Conservation (phyloP, 1,140 invertebrate genomes). For the Drosophila asahinai region DNA sequence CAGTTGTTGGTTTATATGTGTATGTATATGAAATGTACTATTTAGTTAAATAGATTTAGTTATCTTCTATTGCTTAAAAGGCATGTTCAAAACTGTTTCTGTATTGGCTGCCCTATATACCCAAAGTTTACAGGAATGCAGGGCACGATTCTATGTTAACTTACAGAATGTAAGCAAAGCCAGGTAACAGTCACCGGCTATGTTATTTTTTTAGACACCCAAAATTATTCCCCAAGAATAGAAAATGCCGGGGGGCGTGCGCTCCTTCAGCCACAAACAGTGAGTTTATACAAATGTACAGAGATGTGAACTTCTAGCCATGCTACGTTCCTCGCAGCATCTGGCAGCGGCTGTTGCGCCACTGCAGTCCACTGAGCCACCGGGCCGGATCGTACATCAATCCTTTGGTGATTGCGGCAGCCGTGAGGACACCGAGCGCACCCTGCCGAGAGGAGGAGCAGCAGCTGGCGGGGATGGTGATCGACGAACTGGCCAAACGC, state of each 20-base stretch:
- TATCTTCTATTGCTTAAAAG: no score
- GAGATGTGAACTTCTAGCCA: constrained; percentile 11
- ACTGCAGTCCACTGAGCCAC: constrained; percentile 3
- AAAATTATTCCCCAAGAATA: neutral
- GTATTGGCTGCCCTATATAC: neutral
- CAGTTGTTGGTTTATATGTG: no score
- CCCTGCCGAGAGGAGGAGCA: constrained; percentile 28
- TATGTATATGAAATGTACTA: no score
- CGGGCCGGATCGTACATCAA: constrained; percentile 12
- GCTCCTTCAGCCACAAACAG: constrained; percentile 14
- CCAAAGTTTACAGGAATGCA: neutral
- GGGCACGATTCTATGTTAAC: neutral
- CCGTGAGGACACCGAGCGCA: constrained; percentile 61
- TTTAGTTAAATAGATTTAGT: no score
- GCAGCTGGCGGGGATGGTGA: constrained; percentile 43
- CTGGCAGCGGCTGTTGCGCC: constrained; percentile 17
- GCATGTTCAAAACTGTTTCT: no score
- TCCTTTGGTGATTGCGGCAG: constrained; percentile 61
- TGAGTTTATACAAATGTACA: neutral
- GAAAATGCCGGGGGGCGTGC: constrained; percentile 41
- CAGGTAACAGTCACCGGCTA: neutral
- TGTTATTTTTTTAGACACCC: neutral
- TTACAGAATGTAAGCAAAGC: neutral
- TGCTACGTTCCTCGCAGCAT: constrained; percentile 13
- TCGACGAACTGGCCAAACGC: constrained; percentile 71